Evolutionary conservation across 2,888 invertebrate species (phyloP).

Genomic region (Hetaerina titia): DNA sequence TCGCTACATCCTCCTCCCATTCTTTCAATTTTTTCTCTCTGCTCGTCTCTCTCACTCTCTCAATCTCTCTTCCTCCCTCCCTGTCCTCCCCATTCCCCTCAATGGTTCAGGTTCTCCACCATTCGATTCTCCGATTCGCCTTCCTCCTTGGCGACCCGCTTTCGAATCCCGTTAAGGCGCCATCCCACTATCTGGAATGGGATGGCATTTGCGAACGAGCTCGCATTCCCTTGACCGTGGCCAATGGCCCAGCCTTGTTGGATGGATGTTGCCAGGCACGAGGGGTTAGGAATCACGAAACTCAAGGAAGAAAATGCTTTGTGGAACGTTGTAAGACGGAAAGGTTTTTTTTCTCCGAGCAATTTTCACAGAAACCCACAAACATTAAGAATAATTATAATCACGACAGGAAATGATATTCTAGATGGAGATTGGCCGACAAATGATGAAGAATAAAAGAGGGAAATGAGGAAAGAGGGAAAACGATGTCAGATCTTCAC

Average conservation of each 20-base stretch:
- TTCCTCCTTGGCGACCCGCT: slow-evolving; percentile 27
- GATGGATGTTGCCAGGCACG: not conserved
- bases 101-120: not conserved
- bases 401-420: too few relatives aligned
- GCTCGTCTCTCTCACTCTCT: not conserved
- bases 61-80: not conserved
- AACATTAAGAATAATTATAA: too few relatives aligned
- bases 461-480: too few relatives aligned
- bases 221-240: not conserved
- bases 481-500: too few relatives aligned
- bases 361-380: too few relatives aligned
- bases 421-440: too few relatives aligned
- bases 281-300: not conserved
- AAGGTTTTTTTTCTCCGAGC: too few relatives aligned
- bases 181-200: not conserved
- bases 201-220: not conserved
- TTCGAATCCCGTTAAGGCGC: slow-evolving; percentile 34
- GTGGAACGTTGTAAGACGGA: not conserved
- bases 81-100: not conserved
- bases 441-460: too few relatives aligned
- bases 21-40: not conserved
- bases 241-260: not conserved
- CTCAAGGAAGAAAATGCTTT: too few relatives aligned
- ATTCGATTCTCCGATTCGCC: not conserved
- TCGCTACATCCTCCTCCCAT: not conserved